Base-by-base conservation (phyloP, 2,888 invertebrate species). In the Magallana nippona region DNA sequence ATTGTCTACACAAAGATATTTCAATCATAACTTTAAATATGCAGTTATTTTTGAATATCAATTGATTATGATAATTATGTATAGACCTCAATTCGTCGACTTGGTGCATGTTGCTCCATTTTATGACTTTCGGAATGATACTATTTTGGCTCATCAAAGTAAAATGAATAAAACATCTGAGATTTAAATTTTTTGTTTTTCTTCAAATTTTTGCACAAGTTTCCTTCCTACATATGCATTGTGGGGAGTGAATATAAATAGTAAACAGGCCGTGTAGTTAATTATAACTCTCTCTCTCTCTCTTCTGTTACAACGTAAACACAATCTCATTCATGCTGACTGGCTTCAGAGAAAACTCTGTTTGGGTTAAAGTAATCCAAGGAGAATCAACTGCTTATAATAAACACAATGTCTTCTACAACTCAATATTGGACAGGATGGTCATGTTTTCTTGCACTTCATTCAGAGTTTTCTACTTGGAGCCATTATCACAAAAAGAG, bases 281-380 rank as follows among this genome's bases (percentile, higher is more conserved):
- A 22, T 15, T 11, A 15, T 71, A 71, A 71, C 32, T 71, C 22
- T 27, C 22, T 13, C 27, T 71, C 27, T 32, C 32, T 71, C 22
- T 71, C 27, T 32, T 71, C 71, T 71, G 10, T 27, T 71, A 71
- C 71, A 27, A 71, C 27, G 32, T 27, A 71, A 71, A 71, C 32
- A 71, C 22, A 13, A 60, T 27, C 71, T 32, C 27, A 10, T 32
- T 15, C 71, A 71, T 71, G 22, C 71, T 27, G 15, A 71, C 22
- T 71, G 71, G 27, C 71, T 71, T 13, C 27, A 27, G 22, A 19
- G 22, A 71, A 15, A 60, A 27, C 27, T 71, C 32, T 71, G 71
- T 71, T 71, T 71, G 32, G 71, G 32, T 71, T 27, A 32, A 15
- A 71, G 71, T 27, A 32, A 71, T 32, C 13, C 71, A 71, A 13